Base-by-base conservation (phyloP, 23 tunicate species). In the Diplosoma virens region DNA sequence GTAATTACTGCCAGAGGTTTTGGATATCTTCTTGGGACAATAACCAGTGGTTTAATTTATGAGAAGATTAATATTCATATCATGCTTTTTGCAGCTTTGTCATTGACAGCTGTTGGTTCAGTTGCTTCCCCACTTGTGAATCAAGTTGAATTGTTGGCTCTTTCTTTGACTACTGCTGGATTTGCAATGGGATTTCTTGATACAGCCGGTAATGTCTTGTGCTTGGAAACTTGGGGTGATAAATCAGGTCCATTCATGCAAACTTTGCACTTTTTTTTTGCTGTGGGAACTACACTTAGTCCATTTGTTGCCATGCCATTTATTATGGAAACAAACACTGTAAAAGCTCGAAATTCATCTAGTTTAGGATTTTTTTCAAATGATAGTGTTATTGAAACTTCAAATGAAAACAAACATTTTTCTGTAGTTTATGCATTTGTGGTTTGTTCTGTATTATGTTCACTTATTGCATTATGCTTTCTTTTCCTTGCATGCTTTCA, bases 161-260 rank as follows among this genome's bases (percentile, higher is more conserved):
- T 75, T 2, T 82, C 75, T 18, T 45, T 77, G 47, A 32, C 82
- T 31, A 33, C 82, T 0, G 54, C 75, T 48, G 95, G 95, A 20
- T 29, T 76, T 65, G 58, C 87, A 53, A 87, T 87, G 87, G 95
- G 95, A 48, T 56, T 87, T 53, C 69, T 87, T 2, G 95, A 87
- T 55, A 87, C 95, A 0, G 93, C 86, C 74, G 74, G 95, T 25
- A 87, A 87, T 87, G 95, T 87, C 14, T 29, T 87, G 78, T 87
- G 95, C 58, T 67, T 87, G 30, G 46, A 72, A 56, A 77, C 63
- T 32, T 87, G 95, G 95, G 95, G 95, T 9, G 78, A 68, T 37
- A 71, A 81, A 59, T 87, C 95, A 27, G 95, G 76, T 22, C 86
- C 95, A 7, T 87, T 46, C 72, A 81, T 87, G 86, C 95, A 87